These are phyloP conservation scores for Aphis craccivora DNA, from an alignment of 1,140 invertebrate genomes.

Conservation along the genomic window DNA sequence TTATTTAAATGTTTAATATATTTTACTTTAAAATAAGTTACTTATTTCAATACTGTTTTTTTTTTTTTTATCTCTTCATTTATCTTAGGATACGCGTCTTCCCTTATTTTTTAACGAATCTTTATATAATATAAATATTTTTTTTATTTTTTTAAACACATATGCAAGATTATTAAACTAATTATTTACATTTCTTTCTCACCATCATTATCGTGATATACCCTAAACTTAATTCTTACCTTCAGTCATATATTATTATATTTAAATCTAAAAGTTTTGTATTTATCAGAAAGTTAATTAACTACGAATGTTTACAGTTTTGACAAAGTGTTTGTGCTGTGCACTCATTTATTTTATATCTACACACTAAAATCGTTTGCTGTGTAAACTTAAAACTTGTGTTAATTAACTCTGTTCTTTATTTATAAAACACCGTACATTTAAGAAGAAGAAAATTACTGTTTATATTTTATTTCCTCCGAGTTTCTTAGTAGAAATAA, in stretches of 20 bases:
- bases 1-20: neutral
- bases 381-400: neutral
- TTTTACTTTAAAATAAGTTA: neutral
- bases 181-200: neutral
- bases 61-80: neutral
- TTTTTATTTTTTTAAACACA: neutral
- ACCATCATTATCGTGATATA: neutral
- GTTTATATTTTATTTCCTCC: neutral
- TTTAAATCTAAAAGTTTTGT: neutral
- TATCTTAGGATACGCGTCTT: neutral
- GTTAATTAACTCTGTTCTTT: slow-evolving; percentile 16
- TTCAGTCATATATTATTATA: neutral
- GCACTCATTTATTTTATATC: slow-evolving; percentile 7
- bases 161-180: no score
- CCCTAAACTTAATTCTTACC: neutral
- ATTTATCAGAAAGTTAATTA: slow-evolving; percentile 14
- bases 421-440: neutral
- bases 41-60: neutral
- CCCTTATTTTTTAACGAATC: neutral
- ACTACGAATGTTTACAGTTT: neutral
- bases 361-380: slow-evolving; percentile 15
- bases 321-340: slow-evolving; percentile 4
- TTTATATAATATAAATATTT: neutral
- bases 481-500: neutral
- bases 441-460: slow-evolving; percentile 5